Conservation (phyloP, 1,140 invertebrate genomes). For the Oreohelix idahoensis region DNA sequence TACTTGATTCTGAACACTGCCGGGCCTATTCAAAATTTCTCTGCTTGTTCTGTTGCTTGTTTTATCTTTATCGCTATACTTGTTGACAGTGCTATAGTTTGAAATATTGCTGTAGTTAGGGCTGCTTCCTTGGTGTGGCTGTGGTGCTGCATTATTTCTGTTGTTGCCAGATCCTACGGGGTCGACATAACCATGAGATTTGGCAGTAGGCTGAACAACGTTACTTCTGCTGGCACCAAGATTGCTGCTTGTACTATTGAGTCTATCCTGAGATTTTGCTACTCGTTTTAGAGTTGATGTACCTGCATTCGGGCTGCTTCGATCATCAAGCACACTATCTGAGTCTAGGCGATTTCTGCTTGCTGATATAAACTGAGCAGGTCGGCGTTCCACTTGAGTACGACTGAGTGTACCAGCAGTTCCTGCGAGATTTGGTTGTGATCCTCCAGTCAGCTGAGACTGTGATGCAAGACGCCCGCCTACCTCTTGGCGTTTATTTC, state of each 20-base stretch:
- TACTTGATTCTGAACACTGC: background rate
- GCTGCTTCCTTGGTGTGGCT: slow-evolving; percentile 2
- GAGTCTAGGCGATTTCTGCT: slow-evolving; percentile 24
- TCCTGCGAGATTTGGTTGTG: slow-evolving; percentile 24
- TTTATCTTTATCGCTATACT: background rate
- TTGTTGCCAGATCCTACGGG: background rate
- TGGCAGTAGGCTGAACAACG: background rate
- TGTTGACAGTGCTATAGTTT: slow-evolving; percentile 10
- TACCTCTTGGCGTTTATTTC: background rate
- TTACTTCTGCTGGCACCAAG: background rate
- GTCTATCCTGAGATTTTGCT: slow-evolving; percentile 33
- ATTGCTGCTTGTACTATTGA: slow-evolving; percentile 37
- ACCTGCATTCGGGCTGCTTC: background rate
- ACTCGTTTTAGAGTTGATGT: slow-evolving; percentile 10
- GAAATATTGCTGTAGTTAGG: slow-evolving; percentile 28
- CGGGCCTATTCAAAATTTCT: background rate
- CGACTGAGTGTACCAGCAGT: slow-evolving; percentile 20
- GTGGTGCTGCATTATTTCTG: background rate
- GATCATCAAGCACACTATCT: background rate
- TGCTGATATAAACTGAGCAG: slow-evolving; percentile 30
- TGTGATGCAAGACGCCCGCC: slow-evolving; percentile 29
- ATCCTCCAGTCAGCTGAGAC: slow-evolving; percentile 10
- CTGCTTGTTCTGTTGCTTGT: background rate
- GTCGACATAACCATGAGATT: background rate
- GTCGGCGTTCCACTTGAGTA: slow-evolving; percentile 27